Evolutionary conservation across 2,888 invertebrate genomes (phyloP), one percentile per base, ranked within the genome.

Genomic region (Pheosia gnoma): DNA sequence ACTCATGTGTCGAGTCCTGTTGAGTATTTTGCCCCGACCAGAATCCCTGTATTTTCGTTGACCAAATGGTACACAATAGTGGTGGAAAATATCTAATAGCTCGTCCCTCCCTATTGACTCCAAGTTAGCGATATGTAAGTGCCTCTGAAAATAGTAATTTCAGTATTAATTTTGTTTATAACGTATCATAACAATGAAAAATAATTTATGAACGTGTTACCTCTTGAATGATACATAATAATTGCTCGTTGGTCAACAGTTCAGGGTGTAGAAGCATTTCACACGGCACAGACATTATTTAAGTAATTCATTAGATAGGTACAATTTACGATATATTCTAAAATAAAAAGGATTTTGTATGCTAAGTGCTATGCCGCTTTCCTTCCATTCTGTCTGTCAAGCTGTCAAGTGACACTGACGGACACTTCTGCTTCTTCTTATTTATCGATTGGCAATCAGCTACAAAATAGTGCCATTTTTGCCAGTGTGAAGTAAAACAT

Each of bases 211-310:
- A n/a, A 37, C 58, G 25, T 25, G 25, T 52, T 78, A 94, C 94
- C 89, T 93, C 87, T 75, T 83, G 81, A 65, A 94, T 89, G 57
- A 93, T 84, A 60, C 75, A 74, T 60, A 88, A 79, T 65, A 94
- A 76, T 70, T 90, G 91, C 57, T 90, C 87, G 71, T 90, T 91
- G 60, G 82, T 84, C 60, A 94, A 77, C 49, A 94, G 80, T 73
- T 94, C 93, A 11, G 94, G 94, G 70, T 94, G 92, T 60, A 93
- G 74, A 68, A 94, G 81, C 87, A 91, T 85, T 68, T 92, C 91
- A 80, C 81, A 86, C 11, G 91, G 79, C 49, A 90, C 75, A 66
- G 87, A 86, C 90, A 91, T 91, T 65, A 62, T 77, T 61, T 57
- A 25, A 66, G 62, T 60, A 55, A 61, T 70, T 68, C 71, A 75